These are phyloP conservation scores for Aselliscus stoliczkanus DNA, from an alignment of 2,797 vertebrate species.

Conservation along the genomic window DNA sequence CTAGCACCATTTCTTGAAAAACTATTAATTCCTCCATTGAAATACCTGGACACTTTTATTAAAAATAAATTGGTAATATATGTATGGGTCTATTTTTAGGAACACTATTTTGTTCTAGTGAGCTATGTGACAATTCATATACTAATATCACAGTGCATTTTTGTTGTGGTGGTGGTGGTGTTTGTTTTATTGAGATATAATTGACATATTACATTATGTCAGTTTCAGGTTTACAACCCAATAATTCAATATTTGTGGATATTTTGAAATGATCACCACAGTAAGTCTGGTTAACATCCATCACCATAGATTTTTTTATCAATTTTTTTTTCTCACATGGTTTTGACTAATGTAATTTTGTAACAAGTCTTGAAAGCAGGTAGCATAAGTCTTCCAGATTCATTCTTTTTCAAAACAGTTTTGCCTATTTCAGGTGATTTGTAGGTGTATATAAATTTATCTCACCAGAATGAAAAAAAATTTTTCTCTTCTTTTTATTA, in stretches of 20 bases:
- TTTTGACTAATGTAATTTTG: neutral
- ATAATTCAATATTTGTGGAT: too few relatives aligned
- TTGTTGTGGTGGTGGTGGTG: neutral
- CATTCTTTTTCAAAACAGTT: neutral
- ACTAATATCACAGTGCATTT: neutral
- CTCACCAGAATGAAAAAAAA: neutral
- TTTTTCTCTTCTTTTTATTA: neutral
- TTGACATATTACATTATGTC: neutral
- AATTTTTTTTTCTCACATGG: neutral
- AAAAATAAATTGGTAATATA: neutral
- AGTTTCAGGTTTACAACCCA: neutral
- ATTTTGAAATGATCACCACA: too few relatives aligned
- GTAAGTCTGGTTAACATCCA: neutral
- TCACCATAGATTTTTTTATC: neutral
- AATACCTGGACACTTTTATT: too few relatives aligned
- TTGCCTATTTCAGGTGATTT: neutral
- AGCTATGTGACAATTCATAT: neutral
- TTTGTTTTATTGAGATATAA: neutral
- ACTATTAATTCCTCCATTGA: too few relatives aligned
- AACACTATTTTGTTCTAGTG: neutral
- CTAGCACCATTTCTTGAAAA: too few relatives aligned
- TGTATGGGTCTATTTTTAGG: neutral
- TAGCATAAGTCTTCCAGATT: neutral
- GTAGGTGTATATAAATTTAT: neutral
- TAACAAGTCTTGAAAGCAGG: neutral